Conservation (phyloP, 2,797 vertebrate species). For the Eutrigla gurnardus region DNA sequence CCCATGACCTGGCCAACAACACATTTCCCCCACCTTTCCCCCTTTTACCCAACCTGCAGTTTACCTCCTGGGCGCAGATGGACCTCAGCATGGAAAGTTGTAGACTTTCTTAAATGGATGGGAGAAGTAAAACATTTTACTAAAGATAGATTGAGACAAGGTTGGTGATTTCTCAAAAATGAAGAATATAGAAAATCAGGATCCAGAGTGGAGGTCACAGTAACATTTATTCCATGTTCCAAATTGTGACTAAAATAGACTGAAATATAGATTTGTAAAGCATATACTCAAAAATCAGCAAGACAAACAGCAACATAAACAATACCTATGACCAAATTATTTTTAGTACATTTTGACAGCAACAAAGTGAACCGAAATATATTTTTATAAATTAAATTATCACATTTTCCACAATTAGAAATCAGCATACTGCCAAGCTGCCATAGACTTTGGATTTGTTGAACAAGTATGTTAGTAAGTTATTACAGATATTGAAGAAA, state of each 20-base stretch:
- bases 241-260: no score
- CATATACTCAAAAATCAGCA: background rate
- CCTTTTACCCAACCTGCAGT: background rate
- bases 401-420: background rate
- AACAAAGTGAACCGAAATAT: background rate
- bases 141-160: background rate
- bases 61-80: slow-evolving; percentile 12
- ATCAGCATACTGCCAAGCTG: background rate
- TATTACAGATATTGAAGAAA: slow-evolving; percentile 5
- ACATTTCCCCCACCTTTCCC: slow-evolving; percentile 25
- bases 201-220: no score
- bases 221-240: background rate
- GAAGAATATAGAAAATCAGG: background rate
- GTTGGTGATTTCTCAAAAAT: background rate
- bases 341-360: background rate
- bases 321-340: background rate
- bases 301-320: background rate
- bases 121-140: background rate
- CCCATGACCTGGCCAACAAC: slow-evolving; percentile 69
- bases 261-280: background rate
- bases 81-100: slow-evolving; percentile 4
- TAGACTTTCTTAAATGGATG: background rate
- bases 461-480: background rate
- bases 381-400: background rate
- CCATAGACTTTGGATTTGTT: background rate